phyloP scores from a whole-genome alignment of 2,797 vertebrate species.

The Chromis chromis region DNA sequence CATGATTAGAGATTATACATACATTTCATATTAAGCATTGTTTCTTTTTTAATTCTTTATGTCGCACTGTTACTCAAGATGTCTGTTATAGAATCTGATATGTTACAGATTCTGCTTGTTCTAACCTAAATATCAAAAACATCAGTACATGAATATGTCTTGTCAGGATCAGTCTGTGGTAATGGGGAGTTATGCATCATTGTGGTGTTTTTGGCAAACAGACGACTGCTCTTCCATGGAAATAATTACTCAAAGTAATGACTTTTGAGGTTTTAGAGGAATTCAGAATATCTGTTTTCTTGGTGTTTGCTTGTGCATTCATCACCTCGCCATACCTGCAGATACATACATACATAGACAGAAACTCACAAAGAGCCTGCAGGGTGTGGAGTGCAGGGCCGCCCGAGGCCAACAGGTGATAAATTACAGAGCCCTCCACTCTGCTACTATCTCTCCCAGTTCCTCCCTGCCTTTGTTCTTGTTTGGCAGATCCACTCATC shows the following conservation, averaged over 20 bases:
- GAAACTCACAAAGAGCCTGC: slow-evolving; percentile 44
- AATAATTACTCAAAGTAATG: slow-evolving; percentile 22
- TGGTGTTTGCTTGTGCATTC: slow-evolving; percentile 51
- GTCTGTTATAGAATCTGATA: not conserved
- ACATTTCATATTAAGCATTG: not conserved
- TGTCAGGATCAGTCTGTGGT: slow-evolving; percentile 24
- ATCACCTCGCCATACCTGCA: slow-evolving; percentile 58
- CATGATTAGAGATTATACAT: slow-evolving; percentile 3
- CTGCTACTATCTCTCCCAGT: slow-evolving; percentile 77
- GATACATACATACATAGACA: slow-evolving; percentile 26
- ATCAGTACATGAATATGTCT: slow-evolving; percentile 1
- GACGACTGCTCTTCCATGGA: slow-evolving; percentile 7
- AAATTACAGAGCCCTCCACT: slow-evolving; percentile 83
- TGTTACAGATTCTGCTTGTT: not conserved
- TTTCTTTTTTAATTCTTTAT: not conserved
- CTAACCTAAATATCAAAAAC: not conserved
- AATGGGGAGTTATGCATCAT: slow-evolving; percentile 23
- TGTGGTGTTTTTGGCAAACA: slow-evolving; percentile 19
- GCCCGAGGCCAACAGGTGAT: slow-evolving; percentile 84
- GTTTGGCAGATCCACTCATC: slow-evolving; percentile 76
- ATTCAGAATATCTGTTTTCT: slow-evolving; percentile 51
- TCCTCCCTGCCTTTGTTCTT: slow-evolving; percentile 85
- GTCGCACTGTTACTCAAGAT: not conserved
- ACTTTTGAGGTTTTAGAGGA: slow-evolving; percentile 42
- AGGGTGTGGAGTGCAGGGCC: slow-evolving; percentile 53